Base-by-base conservation (phyloP, 1,140 invertebrate genomes). In the Diorhabda sublineata region DNA sequence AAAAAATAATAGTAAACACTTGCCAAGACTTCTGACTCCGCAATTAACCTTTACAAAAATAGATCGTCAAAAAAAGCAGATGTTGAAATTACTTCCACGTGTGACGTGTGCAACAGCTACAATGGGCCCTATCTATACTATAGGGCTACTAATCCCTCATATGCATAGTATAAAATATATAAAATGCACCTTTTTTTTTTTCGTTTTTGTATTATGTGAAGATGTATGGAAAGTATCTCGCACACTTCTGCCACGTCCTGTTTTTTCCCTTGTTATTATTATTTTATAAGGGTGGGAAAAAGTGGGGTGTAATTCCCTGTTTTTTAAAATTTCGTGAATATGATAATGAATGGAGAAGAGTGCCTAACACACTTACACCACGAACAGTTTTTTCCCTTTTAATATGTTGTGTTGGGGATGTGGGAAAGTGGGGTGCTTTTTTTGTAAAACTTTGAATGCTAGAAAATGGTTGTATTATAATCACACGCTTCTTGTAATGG, bases 331-430 rank as follows among this genome's bases (percentile, higher is more conserved):
- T 61, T 41, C 64, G 62, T 44, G 6, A 26, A 26, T 26, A 26
- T 26, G 26, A 26, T 26, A 26, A 26, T 59, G 7, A 45, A 60
- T 47, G 7, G 41, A 41, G 60, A 45, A 6, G 65, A 58, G 58
- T 65, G 45, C 42, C 45, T n/a, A 11, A 52, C 68, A 69, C 68
- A 58, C 68, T 64, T 67, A 69, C 45, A 64, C 42, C 69, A 70
- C 66, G 65, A 58, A 59, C 59, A 63, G 57, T 65, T 70, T 70
- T 66, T 67, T 70, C 58, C 45, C 41, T 67, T 70, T 63, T 70
- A 63, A 60, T 47, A 47, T 61, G 45, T 69, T 69, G 65, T 69
- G 42, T 58, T 56, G 63, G 41, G 47, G 44, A 58, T 62, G 60
- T 45, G 69, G 63, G 59, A 45, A n/a, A 42, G 44, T 59, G 9